These are phyloP conservation scores for mouse (Mus musculus) DNA, from an alignment of 2,113 vertebrate species.

Conservation along the genomic window DNA sequence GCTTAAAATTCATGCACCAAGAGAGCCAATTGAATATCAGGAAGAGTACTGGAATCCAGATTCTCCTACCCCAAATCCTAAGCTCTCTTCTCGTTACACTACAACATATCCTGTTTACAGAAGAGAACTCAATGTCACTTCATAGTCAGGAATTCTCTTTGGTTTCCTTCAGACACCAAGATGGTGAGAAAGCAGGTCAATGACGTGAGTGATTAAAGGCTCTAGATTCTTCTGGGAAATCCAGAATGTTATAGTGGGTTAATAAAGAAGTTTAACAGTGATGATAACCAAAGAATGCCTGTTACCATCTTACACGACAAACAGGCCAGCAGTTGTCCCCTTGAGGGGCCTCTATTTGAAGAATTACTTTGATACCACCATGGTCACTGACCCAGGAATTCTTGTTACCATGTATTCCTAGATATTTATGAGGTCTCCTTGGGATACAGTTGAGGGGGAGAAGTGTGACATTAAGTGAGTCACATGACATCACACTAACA, in stretches of 20 bases:
- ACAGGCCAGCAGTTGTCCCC: neutral
- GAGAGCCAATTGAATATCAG: neutral
- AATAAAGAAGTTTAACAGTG: neutral
- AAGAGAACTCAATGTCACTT: neutral
- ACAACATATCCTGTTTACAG: neutral
- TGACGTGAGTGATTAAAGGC: neutral
- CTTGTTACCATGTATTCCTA: neutral
- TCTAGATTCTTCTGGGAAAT: slow-evolving; percentile 20
- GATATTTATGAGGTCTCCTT: neutral
- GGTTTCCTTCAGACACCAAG: neutral
- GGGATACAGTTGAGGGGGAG: neutral
- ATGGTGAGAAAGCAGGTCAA: neutral
- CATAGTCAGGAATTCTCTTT: neutral
- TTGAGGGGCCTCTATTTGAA: neutral
- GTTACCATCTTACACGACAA: neutral
- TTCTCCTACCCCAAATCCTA: neutral
- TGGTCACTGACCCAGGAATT: neutral
- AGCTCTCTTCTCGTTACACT: neutral
- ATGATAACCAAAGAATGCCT: slow-evolving; percentile 17
- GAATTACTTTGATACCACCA: neutral
- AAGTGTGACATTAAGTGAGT: neutral
- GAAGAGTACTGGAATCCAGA: neutral
- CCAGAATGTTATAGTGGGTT: neutral
- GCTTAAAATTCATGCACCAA: neutral
- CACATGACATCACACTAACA: neutral